These are phyloP conservation scores for Liposcelis brunnea DNA, from an alignment of 2,888 invertebrate species.

Conservation along the genomic window DNA sequence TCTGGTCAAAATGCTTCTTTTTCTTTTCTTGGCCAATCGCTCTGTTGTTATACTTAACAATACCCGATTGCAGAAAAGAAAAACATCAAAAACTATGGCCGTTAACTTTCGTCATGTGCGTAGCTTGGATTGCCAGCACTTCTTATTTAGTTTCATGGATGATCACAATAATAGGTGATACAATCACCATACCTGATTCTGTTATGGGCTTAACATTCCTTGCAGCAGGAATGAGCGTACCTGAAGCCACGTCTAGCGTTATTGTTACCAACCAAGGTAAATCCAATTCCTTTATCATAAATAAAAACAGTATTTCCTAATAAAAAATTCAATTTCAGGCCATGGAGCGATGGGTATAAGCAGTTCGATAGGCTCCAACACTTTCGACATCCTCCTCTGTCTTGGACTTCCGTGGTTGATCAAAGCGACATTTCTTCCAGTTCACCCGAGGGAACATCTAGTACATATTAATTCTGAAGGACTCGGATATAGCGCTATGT, in stretches of 20 bases:
- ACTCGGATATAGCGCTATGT: constrained; percentile 1
- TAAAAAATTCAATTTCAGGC: constrained; percentile 29
- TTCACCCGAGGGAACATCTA: background rate
- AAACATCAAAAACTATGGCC: constrained; percentile 45
- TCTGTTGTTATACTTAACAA: constrained; percentile 47
- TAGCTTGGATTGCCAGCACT: constrained; percentile 67
- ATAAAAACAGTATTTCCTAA: too few species aligned
- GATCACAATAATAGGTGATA: constrained; percentile 69
- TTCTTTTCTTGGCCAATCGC: constrained; percentile 58
- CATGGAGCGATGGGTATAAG: constrained; percentile 63
- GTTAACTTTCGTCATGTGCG: constrained; percentile 67
- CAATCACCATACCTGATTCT: constrained; percentile 62
- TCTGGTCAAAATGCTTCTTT: background rate
- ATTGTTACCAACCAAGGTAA: constrained; percentile 70
- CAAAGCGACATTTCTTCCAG: constrained; percentile 32
- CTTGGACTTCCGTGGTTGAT: constrained; percentile 64
- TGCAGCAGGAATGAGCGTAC: constrained; percentile 71
- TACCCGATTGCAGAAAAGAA: constrained; percentile 55
- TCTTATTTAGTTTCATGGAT: constrained; percentile 87
- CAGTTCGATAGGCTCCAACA: constrained; percentile 67
- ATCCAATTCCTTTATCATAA: too few species aligned
- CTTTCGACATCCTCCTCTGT: constrained; percentile 62
- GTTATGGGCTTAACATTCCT: constrained; percentile 72
- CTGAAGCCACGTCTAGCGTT: constrained; percentile 72
- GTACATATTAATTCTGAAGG: constrained; percentile 3